Evolutionary conservation across 2,113 vertebrate species (phyloP).

Genomic region (Megalops atlanticus): DNA sequence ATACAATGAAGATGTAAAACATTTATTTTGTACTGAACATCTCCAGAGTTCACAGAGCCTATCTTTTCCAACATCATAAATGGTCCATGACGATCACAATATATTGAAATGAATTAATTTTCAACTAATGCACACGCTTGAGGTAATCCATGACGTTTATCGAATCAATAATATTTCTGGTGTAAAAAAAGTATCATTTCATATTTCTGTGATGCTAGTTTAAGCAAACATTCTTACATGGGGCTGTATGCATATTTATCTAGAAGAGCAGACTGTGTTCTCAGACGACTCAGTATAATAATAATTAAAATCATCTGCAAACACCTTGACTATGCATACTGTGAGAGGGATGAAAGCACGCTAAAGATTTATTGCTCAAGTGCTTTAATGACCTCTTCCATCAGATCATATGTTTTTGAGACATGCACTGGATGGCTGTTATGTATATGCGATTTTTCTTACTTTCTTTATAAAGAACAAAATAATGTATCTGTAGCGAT

Average conservation of each 20-base stretch:
- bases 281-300: constrained; percentile 3
- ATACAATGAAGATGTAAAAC: neutral
- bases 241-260: neutral
- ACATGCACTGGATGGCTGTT: constrained; percentile 45
- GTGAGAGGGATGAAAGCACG: constrained; percentile 14
- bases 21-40: neutral
- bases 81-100: neutral
- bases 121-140: neutral
- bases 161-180: neutral
- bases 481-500: neutral
- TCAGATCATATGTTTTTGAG: constrained; percentile 27
- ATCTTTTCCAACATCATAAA: neutral
- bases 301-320: neutral
- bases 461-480: constrained; percentile 30
- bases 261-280: constrained; percentile 12
- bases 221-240: neutral
- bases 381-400: constrained; percentile 27
- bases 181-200: neutral
- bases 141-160: neutral
- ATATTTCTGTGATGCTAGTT: neutral
- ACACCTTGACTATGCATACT: neutral
- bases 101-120: neutral
- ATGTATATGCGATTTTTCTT: constrained; percentile 58
- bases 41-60: neutral
- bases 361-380: constrained; percentile 18